A percentile compares a stretch with the other conserved stretches of the same genome.
These are phyloP conservation scores for Mesoligia furuncula DNA, from an alignment of 2,888 invertebrate genomes.

Conservation along the genomic window DNA sequence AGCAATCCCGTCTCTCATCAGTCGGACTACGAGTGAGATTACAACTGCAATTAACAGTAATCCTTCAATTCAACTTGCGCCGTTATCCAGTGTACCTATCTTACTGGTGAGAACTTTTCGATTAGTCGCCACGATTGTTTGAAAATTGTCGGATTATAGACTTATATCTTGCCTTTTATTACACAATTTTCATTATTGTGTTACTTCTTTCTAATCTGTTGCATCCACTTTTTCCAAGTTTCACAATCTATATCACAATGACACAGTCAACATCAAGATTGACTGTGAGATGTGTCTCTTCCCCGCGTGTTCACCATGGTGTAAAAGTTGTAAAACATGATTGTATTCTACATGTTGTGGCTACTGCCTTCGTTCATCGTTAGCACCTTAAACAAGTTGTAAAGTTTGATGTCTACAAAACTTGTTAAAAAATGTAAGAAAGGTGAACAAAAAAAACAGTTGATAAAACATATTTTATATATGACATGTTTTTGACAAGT, in stretches of 20 bases:
- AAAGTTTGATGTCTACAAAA: no score
- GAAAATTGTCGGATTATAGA: slow-evolving; percentile 4
- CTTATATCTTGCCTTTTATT: neutral
- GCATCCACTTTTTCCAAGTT: neutral
- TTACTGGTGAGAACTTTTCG: slow-evolving; percentile 4
- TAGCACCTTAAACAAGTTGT: no score
- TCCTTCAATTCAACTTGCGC: slow-evolving; percentile 59
- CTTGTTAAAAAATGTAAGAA: no score
- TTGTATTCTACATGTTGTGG: no score
- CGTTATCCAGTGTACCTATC: slow-evolving; percentile 30
- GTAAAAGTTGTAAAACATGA: no score
- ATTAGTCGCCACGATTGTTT: slow-evolving; percentile 3
- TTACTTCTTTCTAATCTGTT: neutral
- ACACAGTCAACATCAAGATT: neutral
- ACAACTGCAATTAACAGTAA: slow-evolving; percentile 53
- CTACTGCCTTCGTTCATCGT: no score
- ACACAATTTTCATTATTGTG: neutral
- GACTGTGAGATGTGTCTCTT: no score
- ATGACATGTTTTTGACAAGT: no score
- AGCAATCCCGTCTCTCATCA: slow-evolving; percentile 31
- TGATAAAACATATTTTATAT: no score
- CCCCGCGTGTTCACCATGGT: no score
- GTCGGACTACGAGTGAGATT: slow-evolving; percentile 30
- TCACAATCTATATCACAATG: neutral
- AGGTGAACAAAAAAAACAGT: no score